A percentile compares a stretch with the other conserved stretches of the same genome.
phyloP scores from a whole-genome alignment of 1,140 invertebrate species.

The Solenopsis fugax region DNA sequence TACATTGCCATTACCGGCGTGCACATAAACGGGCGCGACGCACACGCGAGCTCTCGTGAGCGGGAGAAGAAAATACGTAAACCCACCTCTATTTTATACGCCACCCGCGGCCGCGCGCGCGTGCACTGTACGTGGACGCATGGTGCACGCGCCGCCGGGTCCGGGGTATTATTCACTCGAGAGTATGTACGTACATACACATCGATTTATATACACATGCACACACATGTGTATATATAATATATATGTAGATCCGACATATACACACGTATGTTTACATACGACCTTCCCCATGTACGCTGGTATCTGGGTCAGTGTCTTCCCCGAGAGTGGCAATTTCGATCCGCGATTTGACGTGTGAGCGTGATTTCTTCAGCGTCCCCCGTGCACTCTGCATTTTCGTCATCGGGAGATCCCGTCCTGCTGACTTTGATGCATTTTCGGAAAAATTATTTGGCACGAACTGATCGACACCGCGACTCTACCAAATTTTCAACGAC shows the following conservation, averaged over 20 bases:
- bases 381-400: constrained; percentile 1
- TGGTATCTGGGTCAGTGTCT: constrained; percentile 78
- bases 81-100: constrained; percentile 70
- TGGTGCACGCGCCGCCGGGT: background rate
- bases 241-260: background rate
- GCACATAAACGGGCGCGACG: constrained; percentile 29
- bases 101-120: background rate
- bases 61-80: constrained; percentile 73
- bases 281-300: constrained; percentile 73
- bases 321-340: constrained; percentile 73
- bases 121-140: background rate
- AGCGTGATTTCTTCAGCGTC: constrained; percentile 68
- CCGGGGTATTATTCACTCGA: constrained; percentile 55
- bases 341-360: constrained; percentile 65
- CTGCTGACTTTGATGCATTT: constrained; percentile 5
- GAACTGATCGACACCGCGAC: no score
- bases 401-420: constrained; percentile 21
- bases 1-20: constrained; percentile 41
- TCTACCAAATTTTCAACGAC: background rate
- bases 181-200: constrained; percentile 13
- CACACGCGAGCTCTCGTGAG: constrained; percentile 54
- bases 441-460: background rate
- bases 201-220: constrained; percentile 40
- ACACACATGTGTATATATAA: constrained; percentile 13
- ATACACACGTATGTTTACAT: constrained; percentile 68